phyloP scores from a whole-genome alignment of 1,140 invertebrate species.

The Rhopalosiphum padi region DNA sequence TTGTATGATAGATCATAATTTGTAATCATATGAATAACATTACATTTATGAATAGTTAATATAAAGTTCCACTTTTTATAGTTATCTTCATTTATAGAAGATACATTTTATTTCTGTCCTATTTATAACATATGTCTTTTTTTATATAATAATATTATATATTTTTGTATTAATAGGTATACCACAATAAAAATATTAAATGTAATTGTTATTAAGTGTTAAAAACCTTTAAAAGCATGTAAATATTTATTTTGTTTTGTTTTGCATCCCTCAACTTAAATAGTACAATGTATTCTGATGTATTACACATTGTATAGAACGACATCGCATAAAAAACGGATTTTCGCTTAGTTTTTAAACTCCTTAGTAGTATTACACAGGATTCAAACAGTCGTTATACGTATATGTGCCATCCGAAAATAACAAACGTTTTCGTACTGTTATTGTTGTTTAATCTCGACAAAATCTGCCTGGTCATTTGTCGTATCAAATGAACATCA shows the following conservation, averaged over 20 bases:
- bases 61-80: too few relatives aligned
- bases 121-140: too few relatives aligned
- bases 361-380: not conserved
- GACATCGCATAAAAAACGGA: not conserved
- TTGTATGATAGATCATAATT: not conserved
- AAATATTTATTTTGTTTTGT: not conserved
- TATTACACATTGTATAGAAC: not conserved
- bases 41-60: not conserved
- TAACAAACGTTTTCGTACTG: not conserved
- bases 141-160: too few relatives aligned
- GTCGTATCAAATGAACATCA: constrained; percentile 13
- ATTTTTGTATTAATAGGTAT: not conserved
- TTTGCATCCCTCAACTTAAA: not conserved
- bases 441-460: not conserved
- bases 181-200: not conserved
- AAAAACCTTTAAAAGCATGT: not conserved
- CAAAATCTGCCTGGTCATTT: constrained; percentile 15
- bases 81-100: not conserved
- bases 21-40: not conserved
- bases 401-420: not conserved
- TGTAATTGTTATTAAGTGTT: not conserved
- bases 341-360: not conserved
- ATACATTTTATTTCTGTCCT: not conserved
- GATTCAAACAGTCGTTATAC: not conserved
- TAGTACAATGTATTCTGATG: not conserved